These are phyloP conservation scores for Smutsia temminckii DNA, from an alignment of 2,797 vertebrate species.

Conservation along the genomic window DNA sequence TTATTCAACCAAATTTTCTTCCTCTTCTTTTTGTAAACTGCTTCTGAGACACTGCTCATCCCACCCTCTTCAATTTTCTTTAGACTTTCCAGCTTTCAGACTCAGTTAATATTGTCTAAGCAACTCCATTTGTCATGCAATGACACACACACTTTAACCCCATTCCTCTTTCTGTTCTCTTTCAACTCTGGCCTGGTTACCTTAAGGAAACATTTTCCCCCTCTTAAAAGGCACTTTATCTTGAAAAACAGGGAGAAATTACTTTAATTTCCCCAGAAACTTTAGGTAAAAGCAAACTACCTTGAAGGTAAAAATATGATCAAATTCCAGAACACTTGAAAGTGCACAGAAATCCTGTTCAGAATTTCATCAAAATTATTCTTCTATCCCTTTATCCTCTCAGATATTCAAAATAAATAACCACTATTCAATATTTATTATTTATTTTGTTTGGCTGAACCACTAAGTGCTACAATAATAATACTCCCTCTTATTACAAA, in stretches of 20 bases:
- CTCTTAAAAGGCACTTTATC: background rate
- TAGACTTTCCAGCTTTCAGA: background rate
- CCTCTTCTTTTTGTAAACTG: background rate
- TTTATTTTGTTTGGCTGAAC: constrained; percentile 22
- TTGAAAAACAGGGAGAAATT: background rate
- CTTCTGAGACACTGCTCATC: too few relatives aligned
- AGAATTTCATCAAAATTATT: background rate
- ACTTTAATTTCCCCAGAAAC: background rate
- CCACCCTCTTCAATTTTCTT: background rate
- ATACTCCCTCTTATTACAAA: background rate
- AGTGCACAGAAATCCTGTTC: background rate
- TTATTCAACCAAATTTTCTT: constrained; percentile 7
- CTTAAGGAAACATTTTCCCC: background rate
- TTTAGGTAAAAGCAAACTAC: constrained; percentile 36
- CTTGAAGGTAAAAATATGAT: background rate
- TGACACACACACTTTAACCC: background rate
- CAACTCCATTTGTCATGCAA: background rate
- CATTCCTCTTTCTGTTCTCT: background rate
- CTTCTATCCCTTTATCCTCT: background rate
- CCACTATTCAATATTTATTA: background rate
- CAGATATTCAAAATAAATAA: constrained; percentile 4
- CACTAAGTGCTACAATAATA: background rate
- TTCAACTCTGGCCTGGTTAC: background rate
- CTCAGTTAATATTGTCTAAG: constrained; percentile 8
- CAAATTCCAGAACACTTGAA: constrained; percentile 35